Evolutionary conservation across 2,888 invertebrate genomes (phyloP).

Genomic region (Napeogenes inachia): DNA sequence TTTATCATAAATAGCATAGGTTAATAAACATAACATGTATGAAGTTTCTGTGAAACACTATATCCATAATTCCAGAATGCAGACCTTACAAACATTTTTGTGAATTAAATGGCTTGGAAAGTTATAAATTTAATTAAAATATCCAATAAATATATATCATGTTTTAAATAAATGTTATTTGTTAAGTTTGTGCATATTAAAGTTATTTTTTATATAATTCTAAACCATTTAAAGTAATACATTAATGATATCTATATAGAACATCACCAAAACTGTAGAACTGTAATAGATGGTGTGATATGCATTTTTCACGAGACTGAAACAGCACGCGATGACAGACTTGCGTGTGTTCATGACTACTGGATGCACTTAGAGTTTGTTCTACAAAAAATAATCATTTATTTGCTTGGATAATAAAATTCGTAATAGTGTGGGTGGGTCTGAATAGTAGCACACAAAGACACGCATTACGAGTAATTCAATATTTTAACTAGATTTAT

Average conservation of each 20-base stretch:
- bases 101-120: background rate
- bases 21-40: no score
- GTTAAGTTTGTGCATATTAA: background rate
- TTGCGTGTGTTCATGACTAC: conserved; percentile 24
- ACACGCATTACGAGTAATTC: no score
- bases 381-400: background rate
- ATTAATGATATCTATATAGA: background rate
- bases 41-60: no score
- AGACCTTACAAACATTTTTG: no score
- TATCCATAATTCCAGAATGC: no score
- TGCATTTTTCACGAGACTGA: conserved; percentile 37
- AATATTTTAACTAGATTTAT: no score
- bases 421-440: no score
- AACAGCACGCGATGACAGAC: conserved; percentile 30
- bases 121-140: background rate
- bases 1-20: no score
- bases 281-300: conserved; percentile 5
- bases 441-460: no score
- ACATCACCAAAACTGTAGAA: conserved; percentile 1
- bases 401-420: no score
- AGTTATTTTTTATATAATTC: conserved; percentile 1
- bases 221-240: background rate
- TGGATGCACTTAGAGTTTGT: conserved; percentile 17
- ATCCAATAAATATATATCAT: background rate
- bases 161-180: background rate